Evolutionary conservation across 2,797 vertebrate species (phyloP), one percentile per base, ranked within the genome.

Genomic region (Phrynocephalus vlangalii): DNA sequence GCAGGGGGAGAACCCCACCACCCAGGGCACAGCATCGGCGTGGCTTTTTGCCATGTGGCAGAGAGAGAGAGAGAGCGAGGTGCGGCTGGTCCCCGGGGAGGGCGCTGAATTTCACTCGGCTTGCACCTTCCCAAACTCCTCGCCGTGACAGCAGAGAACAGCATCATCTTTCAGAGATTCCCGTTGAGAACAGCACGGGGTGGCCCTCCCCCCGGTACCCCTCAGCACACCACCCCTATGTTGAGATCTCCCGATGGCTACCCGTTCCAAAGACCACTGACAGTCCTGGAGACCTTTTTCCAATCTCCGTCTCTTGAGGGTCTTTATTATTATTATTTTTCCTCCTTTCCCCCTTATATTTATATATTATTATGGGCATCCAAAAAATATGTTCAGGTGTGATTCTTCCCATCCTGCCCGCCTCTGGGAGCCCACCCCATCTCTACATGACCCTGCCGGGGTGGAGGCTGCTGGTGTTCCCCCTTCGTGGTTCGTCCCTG

Each of bases 81-180:
- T 66, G 18, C 1, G 24, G 3, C 28, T 71, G 71, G 11, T 44
- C 52, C 9, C 3, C 20, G 22, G 79, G 67, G 38, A 44, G 38
- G 38, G 38, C 38, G 38, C 68, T 48, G 30, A 6, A 26, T 24
- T 15, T 30, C 24, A 18, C 5, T 76, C 0, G 80, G 80, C 77
- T 38, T 8, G 87, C 70, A 52, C 87, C 83, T 81, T 38, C 87
- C 60, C 71, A 6, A 0, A n/a, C 63, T 83, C 56, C 79, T 67
- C 33, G 85, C 85, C 18, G 30, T 26, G 85, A 79, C 85, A 76
- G 60, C 82, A 80, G 81, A 86, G 28, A 56, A 38, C 48, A 28
- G 52, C 83, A 85, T 78, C 66, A 30, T 78, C 83, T 72, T 72
- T 87, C 63, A 89, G 76, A 56, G 81, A 75, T 83, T 68, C 76